Evolutionary conservation across 2,797 vertebrate genomes (phyloP).

Genomic region (Acridotheres tristis): DNA sequence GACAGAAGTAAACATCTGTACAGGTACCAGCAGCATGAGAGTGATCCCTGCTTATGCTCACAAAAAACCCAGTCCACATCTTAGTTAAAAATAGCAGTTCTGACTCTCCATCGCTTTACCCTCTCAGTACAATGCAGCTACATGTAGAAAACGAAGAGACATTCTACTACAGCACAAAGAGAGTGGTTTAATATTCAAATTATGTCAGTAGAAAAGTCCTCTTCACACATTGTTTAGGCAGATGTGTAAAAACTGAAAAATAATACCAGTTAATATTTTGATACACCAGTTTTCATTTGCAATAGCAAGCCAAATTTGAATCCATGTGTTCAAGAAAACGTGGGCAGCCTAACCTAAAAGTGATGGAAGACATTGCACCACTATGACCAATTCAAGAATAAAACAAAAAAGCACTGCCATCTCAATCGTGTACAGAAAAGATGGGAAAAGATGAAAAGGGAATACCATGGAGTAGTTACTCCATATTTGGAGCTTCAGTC

Average conservation of each 20-base stretch:
- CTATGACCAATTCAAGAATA: neutral
- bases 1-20: constrained; percentile 55
- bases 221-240: neutral
- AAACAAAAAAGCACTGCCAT: neutral
- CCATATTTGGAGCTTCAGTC: neutral
- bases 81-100: neutral
- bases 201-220: neutral
- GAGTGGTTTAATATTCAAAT: neutral
- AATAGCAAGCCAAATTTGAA: neutral
- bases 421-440: neutral
- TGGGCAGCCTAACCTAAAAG: neutral
- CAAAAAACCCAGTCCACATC: neutral
- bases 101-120: neutral
- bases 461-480: neutral
- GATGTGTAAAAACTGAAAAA: neutral
- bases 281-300: neutral
- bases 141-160: neutral
- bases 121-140: neutral
- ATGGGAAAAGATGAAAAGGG: neutral
- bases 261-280: neutral
- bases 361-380: neutral
- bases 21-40: neutral
- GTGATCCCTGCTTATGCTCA: neutral
- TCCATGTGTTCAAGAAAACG: neutral
- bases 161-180: neutral